These are phyloP conservation scores for Paralichthys olivaceus DNA, from an alignment of 2,113 vertebrate species.

Conservation along the genomic window DNA sequence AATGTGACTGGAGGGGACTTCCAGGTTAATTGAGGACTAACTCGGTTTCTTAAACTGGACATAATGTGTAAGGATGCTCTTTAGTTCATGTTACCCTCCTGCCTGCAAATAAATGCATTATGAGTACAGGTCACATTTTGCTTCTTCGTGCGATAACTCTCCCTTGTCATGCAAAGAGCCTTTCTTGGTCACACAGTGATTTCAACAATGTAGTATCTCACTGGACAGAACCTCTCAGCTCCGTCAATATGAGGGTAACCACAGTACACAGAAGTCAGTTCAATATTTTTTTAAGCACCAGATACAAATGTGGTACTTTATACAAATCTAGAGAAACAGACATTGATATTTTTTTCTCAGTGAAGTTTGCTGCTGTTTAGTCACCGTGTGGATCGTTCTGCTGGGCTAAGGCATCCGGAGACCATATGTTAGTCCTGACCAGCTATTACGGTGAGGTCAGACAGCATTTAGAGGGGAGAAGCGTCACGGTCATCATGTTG, in stretches of 20 bases:
- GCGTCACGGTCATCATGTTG: slow-evolving; percentile 70
- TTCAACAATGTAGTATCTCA: neutral
- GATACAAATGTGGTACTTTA: slow-evolving; percentile 4
- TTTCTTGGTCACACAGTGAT: neutral
- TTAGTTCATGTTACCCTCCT: neutral
- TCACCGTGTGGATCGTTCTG: slow-evolving; percentile 46
- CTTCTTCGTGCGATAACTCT: neutral
- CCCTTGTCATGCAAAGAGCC: neutral
- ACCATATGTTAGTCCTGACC: slow-evolving; percentile 68
- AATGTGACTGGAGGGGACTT: neutral
- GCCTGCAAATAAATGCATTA: neutral
- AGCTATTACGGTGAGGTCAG: slow-evolving; percentile 75
- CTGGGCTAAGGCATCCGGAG: slow-evolving; percentile 59
- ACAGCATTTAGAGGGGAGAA: slow-evolving; percentile 67
- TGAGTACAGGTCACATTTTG: neutral
- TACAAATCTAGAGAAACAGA: slow-evolving; percentile 29
- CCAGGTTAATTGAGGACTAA: neutral
- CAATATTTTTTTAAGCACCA: neutral
- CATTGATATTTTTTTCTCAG: slow-evolving; percentile 41
- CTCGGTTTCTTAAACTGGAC: neutral
- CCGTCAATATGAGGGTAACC: slow-evolving; percentile 8
- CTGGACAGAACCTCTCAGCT: neutral
- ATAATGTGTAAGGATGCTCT: neutral
- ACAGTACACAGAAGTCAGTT: slow-evolving; percentile 14
- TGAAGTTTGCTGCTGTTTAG: slow-evolving; percentile 41